Evolutionary conservation across 1,140 invertebrate species (phyloP), one percentile per base, ranked within the genome.

Genomic region (Drosophila albomicans): DNA sequence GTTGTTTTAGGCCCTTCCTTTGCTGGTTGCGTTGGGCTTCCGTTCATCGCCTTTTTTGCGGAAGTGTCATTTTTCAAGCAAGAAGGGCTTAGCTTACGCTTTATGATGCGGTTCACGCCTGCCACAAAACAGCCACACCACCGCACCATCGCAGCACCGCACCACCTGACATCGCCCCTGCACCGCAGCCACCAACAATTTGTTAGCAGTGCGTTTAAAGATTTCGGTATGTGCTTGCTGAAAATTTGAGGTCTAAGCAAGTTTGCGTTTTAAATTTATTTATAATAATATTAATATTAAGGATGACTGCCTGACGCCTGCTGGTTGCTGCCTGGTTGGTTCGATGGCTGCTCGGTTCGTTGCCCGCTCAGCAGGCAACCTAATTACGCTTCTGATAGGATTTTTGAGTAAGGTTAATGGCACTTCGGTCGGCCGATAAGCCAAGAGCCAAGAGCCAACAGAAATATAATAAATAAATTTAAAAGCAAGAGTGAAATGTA

Each of bases 1-100:
- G 79, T 88, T 88, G 84, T 88, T 88, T 89, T 88, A 87, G 79
- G 78, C 73, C 69, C 58, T 70, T 48, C 61, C 75, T 76, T 8
- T 79, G 75, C 66, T 72, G 57, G 30, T 45, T 72, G 73, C 28
- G 30, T 62, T 13, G 48, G 48, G 28, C 25, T 65, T 70, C 49
- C 59, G 49, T 75, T 71, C 49, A 38, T 75, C 77, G 70, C 65
- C 68, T 81, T 79, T 79, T 61, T 45, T 59, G 74, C 79, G 85
- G 85, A 89, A 89, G 85, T 89, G 85, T 89, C 85, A 82, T 90
- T 89, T 90, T 86, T 85, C 86, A 85, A 72, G 66, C 75, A 85
- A 89, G 79, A 81, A 90, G 81, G 86, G 86, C 79, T 85, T 76
- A 81, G 84, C 78, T 79, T 85, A 78, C 73, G 78, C 70, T 79